phyloP scores from a whole-genome alignment of 1,140 invertebrate species.

The Cryptotermes secundus region DNA sequence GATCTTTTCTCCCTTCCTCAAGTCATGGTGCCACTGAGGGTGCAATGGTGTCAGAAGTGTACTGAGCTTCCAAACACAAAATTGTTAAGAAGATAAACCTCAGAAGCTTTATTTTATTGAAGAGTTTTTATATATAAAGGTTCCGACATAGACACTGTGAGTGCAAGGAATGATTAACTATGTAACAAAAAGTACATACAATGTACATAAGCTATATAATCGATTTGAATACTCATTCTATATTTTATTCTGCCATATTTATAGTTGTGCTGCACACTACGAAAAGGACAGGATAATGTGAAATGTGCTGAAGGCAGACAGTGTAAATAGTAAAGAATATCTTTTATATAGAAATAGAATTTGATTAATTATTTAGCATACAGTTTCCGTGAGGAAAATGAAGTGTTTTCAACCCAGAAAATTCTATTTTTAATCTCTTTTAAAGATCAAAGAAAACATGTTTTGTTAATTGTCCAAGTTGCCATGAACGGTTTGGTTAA shows the following conservation, averaged over 20 bases:
- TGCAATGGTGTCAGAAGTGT: not conserved
- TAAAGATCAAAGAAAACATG: not conserved
- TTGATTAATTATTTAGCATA: not conserved
- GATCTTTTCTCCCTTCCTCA: not conserved
- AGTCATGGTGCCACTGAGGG: not conserved
- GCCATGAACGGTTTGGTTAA: not conserved
- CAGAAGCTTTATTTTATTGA: conserved; percentile 1
- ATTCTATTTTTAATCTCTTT: not conserved
- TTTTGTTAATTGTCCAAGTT: not conserved
- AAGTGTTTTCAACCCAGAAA: not conserved
- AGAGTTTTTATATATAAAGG: not conserved
- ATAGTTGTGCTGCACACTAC: not conserved
- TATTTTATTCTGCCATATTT: not conserved
- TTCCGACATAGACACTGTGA: not conserved
- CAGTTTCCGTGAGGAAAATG: not conserved
- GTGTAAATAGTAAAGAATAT: not conserved
- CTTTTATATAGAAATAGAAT: not conserved
- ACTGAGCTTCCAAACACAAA: not conserved
- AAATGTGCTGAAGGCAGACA: not conserved
- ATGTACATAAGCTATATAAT: not conserved
- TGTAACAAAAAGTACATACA: not conserved
- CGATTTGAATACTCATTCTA: not conserved
- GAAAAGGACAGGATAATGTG: not conserved
- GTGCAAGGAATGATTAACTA: not conserved
- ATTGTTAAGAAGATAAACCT: not conserved